These are phyloP conservation scores for Macropus fuliginosus DNA, from an alignment of 2,797 vertebrate species.

Conservation along the genomic window DNA sequence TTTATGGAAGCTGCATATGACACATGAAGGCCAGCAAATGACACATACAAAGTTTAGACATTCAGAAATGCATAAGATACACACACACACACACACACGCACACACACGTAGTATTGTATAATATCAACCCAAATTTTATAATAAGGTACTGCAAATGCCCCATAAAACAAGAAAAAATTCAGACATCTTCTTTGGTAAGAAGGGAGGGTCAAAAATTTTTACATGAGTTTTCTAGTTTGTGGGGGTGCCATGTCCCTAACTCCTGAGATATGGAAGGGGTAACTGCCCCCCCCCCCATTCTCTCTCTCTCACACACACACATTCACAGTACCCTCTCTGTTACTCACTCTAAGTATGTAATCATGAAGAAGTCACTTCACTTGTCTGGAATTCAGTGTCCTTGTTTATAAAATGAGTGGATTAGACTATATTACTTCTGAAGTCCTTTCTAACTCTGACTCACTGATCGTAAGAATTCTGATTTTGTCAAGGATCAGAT, in stretches of 20 bases:
- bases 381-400: not conserved
- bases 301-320: no score
- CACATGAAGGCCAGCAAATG: not conserved
- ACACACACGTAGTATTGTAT: not conserved
- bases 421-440: not conserved
- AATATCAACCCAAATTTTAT: not conserved
- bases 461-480: not conserved
- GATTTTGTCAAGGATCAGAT: not conserved
- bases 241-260: not conserved
- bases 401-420: not conserved
- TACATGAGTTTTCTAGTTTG: not conserved
- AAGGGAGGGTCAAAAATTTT: not conserved
- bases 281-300: no score
- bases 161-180: not conserved
- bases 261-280: no score
- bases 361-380: not conserved
- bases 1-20: not conserved
- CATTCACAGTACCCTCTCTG: not conserved
- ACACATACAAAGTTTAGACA: not conserved
- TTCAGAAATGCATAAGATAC: not conserved
- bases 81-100: no score
- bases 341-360: not conserved
- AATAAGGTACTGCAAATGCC: not conserved
- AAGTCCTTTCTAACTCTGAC: not conserved
- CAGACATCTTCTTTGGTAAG: not conserved